phyloP scores from a whole-genome alignment of 2,113 vertebrate species.

The Erythrocercus mccallii region DNA sequence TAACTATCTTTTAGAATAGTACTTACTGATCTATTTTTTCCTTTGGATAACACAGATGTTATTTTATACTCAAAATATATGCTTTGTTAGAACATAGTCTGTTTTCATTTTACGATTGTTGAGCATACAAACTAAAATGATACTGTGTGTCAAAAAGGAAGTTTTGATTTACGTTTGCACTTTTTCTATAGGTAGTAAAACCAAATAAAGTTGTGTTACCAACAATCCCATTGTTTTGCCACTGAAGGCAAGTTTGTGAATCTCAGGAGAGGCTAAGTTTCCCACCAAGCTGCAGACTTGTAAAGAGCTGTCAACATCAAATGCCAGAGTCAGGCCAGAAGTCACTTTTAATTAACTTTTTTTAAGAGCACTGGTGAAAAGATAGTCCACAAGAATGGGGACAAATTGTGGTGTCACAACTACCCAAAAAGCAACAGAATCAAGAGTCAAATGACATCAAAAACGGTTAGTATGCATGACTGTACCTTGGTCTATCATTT shows the following conservation, averaged over 20 bases:
- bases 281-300: neutral
- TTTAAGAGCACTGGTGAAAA: neutral
- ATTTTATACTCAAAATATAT: neutral
- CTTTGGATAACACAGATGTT: neutral
- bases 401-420: neutral
- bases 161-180: neutral
- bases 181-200: neutral
- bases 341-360: neutral
- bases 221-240: neutral
- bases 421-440: slow-evolving; percentile 48
- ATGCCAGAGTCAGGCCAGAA: neutral
- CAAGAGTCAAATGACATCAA: slow-evolving; percentile 53
- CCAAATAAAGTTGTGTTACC: neutral
- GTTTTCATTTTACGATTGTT: neutral
- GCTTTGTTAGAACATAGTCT: neutral
- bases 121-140: neutral
- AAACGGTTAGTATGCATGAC: slow-evolving; percentile 42
- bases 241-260: neutral
- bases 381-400: neutral
- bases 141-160: neutral
- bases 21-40: neutral
- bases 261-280: neutral
- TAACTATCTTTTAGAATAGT: neutral
- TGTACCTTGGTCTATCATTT: slow-evolving; percentile 70
- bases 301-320: slow-evolving; percentile 1